Evolutionary conservation across 2,888 invertebrate genomes (phyloP).

Genomic region (Celastrina argiolus): DNA sequence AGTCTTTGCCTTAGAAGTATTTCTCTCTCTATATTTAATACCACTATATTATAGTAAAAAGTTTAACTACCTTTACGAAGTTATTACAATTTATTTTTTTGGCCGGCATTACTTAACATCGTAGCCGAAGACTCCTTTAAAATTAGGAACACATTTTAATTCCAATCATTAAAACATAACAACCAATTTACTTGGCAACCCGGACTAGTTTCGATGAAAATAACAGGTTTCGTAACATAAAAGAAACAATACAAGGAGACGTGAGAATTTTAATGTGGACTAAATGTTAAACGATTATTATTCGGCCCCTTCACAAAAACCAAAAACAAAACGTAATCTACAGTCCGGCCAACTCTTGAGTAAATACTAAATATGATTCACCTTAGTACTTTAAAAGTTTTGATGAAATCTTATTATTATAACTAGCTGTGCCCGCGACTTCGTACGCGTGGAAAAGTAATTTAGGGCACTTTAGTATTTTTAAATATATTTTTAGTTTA

Average conservation of each 20-base stretch:
- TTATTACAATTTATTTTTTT: no score
- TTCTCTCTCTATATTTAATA: no score
- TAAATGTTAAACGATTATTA: not conserved
- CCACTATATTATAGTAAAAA: no score
- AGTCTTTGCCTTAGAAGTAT: no score
- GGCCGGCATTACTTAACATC: no score
- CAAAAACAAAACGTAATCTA: not conserved
- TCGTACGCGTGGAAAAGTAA: no score
- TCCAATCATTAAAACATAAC: not conserved
- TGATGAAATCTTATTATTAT: no score
- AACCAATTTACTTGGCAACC: not conserved
- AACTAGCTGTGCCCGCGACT: no score
- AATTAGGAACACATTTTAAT: not conserved
- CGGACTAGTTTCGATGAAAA: slow-evolving; percentile 11
- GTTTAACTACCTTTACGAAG: no score
- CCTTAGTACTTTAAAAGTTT: no score
- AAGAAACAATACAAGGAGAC: slow-evolving; percentile 19
- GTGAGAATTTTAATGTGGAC: slow-evolving; percentile 9
- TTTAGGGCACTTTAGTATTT: no score
- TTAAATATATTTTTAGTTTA: no score
- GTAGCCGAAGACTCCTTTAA: not conserved
- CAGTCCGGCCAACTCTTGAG: not conserved
- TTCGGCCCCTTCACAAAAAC: not conserved
- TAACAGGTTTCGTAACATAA: slow-evolving; percentile 5
- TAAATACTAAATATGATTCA: not conserved